phyloP scores from a whole-genome alignment of 1,140 invertebrate genomes.

The Drosophila sturtevanti region DNA sequence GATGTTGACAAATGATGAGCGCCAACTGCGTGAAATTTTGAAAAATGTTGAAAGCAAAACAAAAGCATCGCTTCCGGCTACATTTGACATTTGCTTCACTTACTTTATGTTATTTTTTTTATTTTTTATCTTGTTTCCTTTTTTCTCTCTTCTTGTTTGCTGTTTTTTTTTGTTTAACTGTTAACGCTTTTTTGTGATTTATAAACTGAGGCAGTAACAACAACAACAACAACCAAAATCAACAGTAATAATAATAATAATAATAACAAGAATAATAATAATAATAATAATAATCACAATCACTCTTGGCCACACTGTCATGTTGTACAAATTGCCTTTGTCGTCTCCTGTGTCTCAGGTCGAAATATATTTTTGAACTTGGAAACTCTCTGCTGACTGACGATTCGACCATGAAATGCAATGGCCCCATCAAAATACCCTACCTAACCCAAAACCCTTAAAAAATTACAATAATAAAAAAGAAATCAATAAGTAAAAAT shows the following conservation, averaged over 20 bases:
- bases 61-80: slow-evolving; percentile 59
- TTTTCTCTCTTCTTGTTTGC: slow-evolving; percentile 33
- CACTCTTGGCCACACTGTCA: slow-evolving; percentile 43
- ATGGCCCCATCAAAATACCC: slow-evolving; percentile 45
- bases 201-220: slow-evolving; percentile 26
- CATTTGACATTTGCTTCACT: slow-evolving; percentile 61
- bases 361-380: slow-evolving; percentile 32
- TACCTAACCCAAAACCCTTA: not conserved
- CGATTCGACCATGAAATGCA: slow-evolving; percentile 54
- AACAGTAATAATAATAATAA: too few relatives aligned
- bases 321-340: slow-evolving; percentile 71
- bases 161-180: slow-evolving; percentile 59
- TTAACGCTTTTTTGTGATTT: slow-evolving; percentile 69
- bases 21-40: slow-evolving; percentile 63
- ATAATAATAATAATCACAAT: slow-evolving; percentile 51
- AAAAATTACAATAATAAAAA: too few relatives aligned
- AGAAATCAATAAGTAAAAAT: too few relatives aligned
- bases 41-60: slow-evolving; percentile 42
- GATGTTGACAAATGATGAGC: slow-evolving; percentile 66
- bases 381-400: slow-evolving; percentile 29
- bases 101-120: too few relatives aligned
- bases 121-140: slow-evolving; percentile 36
- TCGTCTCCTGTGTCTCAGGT: slow-evolving; percentile 43
- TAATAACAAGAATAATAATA: slow-evolving; percentile 10
- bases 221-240: slow-evolving; percentile 17